Percentiles rank a stretch among this genome's conserved stretches.
These are phyloP conservation scores for Littorina saxatilis DNA, from an alignment of 1,140 invertebrate genomes.

Conservation along the genomic window DNA sequence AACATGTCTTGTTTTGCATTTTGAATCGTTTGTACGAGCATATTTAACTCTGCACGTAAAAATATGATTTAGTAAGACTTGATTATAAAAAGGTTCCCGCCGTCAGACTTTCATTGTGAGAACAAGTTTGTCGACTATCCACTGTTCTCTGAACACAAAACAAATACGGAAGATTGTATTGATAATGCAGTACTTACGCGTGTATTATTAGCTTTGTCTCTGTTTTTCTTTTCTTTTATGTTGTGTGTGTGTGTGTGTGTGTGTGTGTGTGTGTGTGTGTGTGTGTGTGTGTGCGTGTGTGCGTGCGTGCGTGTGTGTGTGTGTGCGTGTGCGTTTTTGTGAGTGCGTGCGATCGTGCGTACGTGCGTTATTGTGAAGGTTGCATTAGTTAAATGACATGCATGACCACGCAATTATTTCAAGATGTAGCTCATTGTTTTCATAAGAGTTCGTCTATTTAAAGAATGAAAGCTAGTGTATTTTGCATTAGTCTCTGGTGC, in stretches of 20 bases:
- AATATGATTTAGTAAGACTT: background rate
- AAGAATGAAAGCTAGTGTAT: background rate
- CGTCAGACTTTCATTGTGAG: background rate
- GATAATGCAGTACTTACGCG: background rate
- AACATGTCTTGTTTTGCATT: too few relatives aligned
- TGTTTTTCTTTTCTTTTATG: background rate
- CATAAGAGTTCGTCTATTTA: background rate
- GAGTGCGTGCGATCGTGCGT: background rate
- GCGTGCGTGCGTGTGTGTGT: conserved; percentile 17
- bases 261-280: background rate
- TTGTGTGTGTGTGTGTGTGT: conserved; percentile 12
- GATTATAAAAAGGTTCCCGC: too few relatives aligned
- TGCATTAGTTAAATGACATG: background rate
- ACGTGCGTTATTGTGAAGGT: background rate
- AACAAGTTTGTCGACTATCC: background rate
- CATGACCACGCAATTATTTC: background rate
- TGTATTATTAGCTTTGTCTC: background rate
- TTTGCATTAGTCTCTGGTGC: background rate
- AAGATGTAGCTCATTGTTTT: background rate
- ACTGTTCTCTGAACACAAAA: too few relatives aligned
- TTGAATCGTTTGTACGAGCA: too few relatives aligned
- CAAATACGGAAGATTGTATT: background rate
- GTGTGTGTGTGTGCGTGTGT: conserved; percentile 2
- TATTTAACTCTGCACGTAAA: too few relatives aligned
- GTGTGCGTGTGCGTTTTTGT: background rate